Conservation (phyloP, 2,888 invertebrate genomes). For the Sphaeridia pumilis region DNA sequence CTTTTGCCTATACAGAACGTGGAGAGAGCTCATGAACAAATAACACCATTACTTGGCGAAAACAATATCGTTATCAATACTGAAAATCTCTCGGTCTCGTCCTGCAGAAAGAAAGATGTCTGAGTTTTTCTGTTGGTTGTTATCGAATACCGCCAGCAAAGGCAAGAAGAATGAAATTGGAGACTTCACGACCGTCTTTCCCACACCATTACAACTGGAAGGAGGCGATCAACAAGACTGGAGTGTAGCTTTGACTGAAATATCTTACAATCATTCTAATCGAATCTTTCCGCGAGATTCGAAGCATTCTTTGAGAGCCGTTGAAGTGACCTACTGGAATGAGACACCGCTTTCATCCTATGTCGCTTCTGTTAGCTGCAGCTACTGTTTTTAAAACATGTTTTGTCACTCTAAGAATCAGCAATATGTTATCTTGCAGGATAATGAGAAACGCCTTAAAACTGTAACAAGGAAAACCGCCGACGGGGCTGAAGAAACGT, state of each 20-base stretch:
- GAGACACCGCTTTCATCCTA: not conserved
- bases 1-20: too few relatives aligned
- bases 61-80: too few relatives aligned
- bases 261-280: not conserved
- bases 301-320: not conserved
- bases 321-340: not conserved
- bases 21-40: too few relatives aligned
- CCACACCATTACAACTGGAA: not conserved
- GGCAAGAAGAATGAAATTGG: not conserved
- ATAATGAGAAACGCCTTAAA: too few relatives aligned
- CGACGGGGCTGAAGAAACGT: not conserved
- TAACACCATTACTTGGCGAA: too few relatives aligned
- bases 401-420: too few relatives aligned
- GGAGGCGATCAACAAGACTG: not conserved
- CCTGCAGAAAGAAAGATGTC: not conserved
- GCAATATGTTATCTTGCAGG: too few relatives aligned
- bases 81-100: too few relatives aligned
- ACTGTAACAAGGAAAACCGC: too few relatives aligned
- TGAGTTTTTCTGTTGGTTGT: not conserved
- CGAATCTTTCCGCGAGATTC: not conserved
- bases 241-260: not conserved
- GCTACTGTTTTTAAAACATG: too few relatives aligned
- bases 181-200: not conserved
- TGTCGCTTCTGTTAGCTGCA: too few relatives aligned
- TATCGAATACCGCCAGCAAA: not conserved